Conservation (phyloP, 2,888 invertebrate genomes). For the Macrosoma leucophasiata region DNA sequence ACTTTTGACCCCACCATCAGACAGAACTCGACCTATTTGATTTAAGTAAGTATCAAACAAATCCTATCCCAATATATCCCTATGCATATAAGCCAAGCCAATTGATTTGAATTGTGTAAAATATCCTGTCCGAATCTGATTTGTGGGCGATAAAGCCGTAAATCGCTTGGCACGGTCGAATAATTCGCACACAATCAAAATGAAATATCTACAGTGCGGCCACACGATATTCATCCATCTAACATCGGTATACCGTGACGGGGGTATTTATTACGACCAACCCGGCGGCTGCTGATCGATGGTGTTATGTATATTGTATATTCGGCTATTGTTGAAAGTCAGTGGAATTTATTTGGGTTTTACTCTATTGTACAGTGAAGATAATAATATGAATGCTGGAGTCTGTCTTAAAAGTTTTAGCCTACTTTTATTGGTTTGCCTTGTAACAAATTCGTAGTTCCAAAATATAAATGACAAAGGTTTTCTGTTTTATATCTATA, state of each 20-base stretch:
- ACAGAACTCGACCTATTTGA: too few relatives aligned
- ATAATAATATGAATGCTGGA: background rate
- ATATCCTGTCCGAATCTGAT: too few relatives aligned
- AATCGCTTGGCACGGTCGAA: slow-evolving; percentile 25
- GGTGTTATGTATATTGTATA: slow-evolving; percentile 41
- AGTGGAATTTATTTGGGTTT: slow-evolving; percentile 22
- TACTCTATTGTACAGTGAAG: slow-evolving; percentile 1
- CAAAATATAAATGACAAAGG: too few relatives aligned
- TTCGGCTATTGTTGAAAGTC: slow-evolving; percentile 27
- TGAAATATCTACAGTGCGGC: slow-evolving; percentile 38
- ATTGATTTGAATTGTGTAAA: too few relatives aligned
- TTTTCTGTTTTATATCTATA: too few relatives aligned
- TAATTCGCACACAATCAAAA: slow-evolving; percentile 38
- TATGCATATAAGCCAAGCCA: too few relatives aligned
- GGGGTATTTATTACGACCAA: slow-evolving; percentile 46
- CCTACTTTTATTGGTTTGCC: too few relatives aligned
- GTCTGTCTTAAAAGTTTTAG: slow-evolving; percentile 5
- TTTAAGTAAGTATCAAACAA: too few relatives aligned
- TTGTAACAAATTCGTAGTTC: too few relatives aligned
- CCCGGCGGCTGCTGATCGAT: slow-evolving; percentile 50
- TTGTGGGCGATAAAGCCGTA: slow-evolving; percentile 15
- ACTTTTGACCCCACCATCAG: too few relatives aligned
- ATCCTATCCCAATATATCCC: too few relatives aligned
- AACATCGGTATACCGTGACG: slow-evolving; percentile 37
- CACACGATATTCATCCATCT: slow-evolving; percentile 41